A percentile compares a stretch with the other conserved stretches of the same genome.
phyloP scores from a whole-genome alignment of 2,113 vertebrate genomes.

The Gallinago paraguaiae region DNA sequence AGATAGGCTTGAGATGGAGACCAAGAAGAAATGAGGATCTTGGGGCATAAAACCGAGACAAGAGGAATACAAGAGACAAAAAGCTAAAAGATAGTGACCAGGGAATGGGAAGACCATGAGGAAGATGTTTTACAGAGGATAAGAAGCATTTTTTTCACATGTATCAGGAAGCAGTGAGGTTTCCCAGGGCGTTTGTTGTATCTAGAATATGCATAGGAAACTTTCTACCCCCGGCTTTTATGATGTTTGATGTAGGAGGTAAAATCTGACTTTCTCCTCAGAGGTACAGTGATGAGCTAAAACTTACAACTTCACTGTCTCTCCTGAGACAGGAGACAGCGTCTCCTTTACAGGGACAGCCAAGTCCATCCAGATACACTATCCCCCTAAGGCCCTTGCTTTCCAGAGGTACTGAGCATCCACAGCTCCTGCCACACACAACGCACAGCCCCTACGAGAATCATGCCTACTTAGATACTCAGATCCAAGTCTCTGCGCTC shows the following conservation, averaged over 20 bases:
- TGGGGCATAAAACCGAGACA: not conserved
- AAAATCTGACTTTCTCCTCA: not conserved
- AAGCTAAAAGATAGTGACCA: not conserved
- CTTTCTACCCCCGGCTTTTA: not conserved
- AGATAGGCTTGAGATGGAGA: not conserved
- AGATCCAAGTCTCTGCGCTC: not conserved
- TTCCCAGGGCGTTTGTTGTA: not conserved
- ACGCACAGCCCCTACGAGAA: not conserved
- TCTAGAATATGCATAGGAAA: not conserved
- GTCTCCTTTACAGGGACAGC: not conserved
- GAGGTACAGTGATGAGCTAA: not conserved
- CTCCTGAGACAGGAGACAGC: not conserved
- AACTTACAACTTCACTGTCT: not conserved
- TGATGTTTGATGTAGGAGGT: fast-evolving
- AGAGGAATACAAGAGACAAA: not conserved
- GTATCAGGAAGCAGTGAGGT: not conserved
- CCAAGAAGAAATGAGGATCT: not conserved
- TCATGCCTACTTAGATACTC: fast-evolving
- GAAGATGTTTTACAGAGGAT: not conserved
- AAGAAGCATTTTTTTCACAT: not conserved
- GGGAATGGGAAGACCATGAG: not conserved
- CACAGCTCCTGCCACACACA: not conserved
- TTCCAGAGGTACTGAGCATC: not conserved
- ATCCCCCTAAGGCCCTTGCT: not conserved
- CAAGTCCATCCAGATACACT: not conserved